A percentile compares a stretch with the other conserved stretches of the same genome.
These are phyloP conservation scores for Hesperophylax magnus DNA, from an alignment of 1,140 invertebrate species.

Conservation along the genomic window DNA sequence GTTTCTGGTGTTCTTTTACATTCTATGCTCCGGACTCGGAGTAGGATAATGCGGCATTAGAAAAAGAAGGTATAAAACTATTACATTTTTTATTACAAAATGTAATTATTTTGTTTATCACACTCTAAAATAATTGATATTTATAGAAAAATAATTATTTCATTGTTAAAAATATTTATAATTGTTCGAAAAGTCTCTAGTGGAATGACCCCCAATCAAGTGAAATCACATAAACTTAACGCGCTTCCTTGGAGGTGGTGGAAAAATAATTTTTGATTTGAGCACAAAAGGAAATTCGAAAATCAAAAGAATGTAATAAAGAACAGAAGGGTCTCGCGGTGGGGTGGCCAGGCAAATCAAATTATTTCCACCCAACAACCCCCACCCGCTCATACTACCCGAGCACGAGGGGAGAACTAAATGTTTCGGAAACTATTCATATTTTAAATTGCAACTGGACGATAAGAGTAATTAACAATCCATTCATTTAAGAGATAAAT, in stretches of 20 bases:
- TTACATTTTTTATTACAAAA: no score
- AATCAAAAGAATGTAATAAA: conserved; percentile 58
- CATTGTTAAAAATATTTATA: neutral
- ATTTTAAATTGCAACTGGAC: conserved; percentile 33
- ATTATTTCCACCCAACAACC: conserved; percentile 55
- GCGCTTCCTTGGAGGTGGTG: conserved; percentile 41
- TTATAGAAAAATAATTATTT: neutral
- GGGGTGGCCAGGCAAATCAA: conserved; percentile 51
- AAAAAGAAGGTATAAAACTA: no score
- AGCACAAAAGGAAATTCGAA: conserved; percentile 58
- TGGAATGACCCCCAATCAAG: conserved; percentile 47
- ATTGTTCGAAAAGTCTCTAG: neutral
- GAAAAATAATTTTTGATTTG: conserved; percentile 58
- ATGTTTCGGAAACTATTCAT: conserved; percentile 51
- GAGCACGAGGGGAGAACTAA: conserved; percentile 18
- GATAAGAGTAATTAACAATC: neutral
- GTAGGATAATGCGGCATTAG: no score
- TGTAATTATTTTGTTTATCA: no score
- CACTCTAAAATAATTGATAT: no score
- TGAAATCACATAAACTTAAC: conserved; percentile 38
- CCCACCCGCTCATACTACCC: conserved; percentile 29
- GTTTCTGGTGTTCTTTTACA: no score
- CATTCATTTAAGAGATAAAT: no score
- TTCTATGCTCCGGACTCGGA: no score
- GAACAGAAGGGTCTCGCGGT: conserved; percentile 54